Percentiles rank a stretch among this genome's conserved stretches.
Conservation (phyloP, 2,888 invertebrate genomes). For the Synanthedon myopaeformis region DNA sequence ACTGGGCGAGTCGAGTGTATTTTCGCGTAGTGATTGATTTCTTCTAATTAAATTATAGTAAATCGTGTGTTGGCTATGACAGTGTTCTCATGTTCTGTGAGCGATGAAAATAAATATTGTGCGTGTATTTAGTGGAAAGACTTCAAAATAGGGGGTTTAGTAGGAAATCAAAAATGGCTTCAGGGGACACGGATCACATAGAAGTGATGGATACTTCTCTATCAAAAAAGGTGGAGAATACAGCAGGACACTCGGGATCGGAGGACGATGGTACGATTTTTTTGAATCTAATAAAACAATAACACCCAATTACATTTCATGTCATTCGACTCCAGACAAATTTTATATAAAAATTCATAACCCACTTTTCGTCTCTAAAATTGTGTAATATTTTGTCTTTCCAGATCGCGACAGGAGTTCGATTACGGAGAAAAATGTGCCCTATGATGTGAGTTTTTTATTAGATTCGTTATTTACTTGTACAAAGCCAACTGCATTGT, state of each 20-base stretch:
- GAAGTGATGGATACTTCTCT: slow-evolving; percentile 79
- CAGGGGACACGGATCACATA: slow-evolving; percentile 85
- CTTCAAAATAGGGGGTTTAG: slow-evolving; percentile 62
- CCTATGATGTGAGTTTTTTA: slow-evolving; percentile 71
- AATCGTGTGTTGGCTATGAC: slow-evolving; percentile 53
- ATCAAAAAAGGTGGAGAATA: slow-evolving; percentile 70
- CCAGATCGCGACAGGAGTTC: slow-evolving; percentile 72
- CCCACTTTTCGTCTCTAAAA: slow-evolving; percentile 29
- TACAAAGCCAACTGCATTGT: no score
- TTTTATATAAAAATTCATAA: slow-evolving; percentile 5
- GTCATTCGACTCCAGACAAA: neutral
- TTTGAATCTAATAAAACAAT: slow-evolving; percentile 36
- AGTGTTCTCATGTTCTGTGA: slow-evolving; percentile 42
- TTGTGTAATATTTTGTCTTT: slow-evolving; percentile 23
- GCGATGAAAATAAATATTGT: slow-evolving; percentile 56
- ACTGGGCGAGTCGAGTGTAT: slow-evolving; percentile 36
- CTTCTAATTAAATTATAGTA: slow-evolving; percentile 66
- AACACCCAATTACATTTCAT: neutral
- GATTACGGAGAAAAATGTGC: slow-evolving; percentile 71
- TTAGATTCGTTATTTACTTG: no score
- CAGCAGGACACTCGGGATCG: slow-evolving; percentile 70
- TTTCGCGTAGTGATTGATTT: slow-evolving; percentile 66
- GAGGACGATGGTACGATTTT: slow-evolving; percentile 70
- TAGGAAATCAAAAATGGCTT: slow-evolving; percentile 77
- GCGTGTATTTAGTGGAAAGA: slow-evolving; percentile 38